These are phyloP conservation scores for Tuta absoluta DNA, from an alignment of 2,888 invertebrate species.

Conservation along the genomic window DNA sequence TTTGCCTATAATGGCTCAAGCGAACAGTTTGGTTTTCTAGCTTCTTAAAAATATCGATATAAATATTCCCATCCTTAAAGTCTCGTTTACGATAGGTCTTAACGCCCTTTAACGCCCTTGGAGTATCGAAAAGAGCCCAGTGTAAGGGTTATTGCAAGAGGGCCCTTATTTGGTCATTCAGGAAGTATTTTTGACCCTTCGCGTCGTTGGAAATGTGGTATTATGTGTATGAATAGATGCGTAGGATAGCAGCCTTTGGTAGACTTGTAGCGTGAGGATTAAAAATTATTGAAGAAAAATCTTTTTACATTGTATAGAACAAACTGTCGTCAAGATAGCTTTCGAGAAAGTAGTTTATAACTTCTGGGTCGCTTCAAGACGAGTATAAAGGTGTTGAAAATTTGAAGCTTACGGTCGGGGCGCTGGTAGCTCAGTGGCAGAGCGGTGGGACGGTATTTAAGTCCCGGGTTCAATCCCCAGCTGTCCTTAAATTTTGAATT, in stretches of 20 bases:
- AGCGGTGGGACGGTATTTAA: too few species aligned
- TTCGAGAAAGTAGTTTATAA: too few species aligned
- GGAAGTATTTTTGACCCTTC: conserved; percentile 1
- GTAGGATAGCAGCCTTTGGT: background rate
- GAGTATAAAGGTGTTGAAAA: too few species aligned
- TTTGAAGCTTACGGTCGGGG: too few species aligned
- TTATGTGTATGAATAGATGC: conserved; percentile 2
- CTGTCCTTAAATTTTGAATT: too few species aligned
- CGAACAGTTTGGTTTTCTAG: too few species aligned
- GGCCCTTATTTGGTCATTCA: conserved; percentile 13
- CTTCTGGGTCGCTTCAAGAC: too few species aligned
- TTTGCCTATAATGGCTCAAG: too few species aligned
- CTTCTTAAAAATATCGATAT: background rate
- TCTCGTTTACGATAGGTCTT: background rate
- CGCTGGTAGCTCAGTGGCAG: too few species aligned
- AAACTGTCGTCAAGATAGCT: too few species aligned
- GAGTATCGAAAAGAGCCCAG: background rate
- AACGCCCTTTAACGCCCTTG: conserved; percentile 8
- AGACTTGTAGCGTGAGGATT: background rate
- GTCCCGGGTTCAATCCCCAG: too few species aligned
- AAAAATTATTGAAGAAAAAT: background rate
- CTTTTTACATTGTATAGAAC: background rate
- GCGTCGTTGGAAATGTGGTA: background rate
- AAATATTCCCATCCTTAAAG: background rate
- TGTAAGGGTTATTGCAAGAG: conserved; percentile 6